These are phyloP conservation scores for Pristionchus pacificus DNA, from an alignment of 1,140 invertebrate species.

Conservation along the genomic window DNA sequence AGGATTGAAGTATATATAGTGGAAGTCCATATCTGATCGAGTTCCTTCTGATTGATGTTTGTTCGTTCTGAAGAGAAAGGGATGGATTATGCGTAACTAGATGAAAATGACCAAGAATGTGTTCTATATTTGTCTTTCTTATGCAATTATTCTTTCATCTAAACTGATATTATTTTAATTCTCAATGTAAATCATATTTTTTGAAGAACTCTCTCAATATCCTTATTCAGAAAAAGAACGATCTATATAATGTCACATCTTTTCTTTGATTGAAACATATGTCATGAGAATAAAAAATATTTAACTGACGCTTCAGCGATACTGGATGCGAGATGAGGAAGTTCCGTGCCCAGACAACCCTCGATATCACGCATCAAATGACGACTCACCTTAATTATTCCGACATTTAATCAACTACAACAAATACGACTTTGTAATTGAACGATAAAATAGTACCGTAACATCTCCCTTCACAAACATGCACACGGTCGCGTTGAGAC, in stretches of 20 bases:
- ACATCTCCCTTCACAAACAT: slow-evolving; percentile 36
- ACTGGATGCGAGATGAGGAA: slow-evolving; percentile 25
- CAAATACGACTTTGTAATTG: neutral
- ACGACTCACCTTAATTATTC: no score
- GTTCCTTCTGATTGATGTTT: neutral
- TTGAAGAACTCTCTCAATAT: no score
- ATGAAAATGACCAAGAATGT: no score
- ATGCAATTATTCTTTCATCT: no score
- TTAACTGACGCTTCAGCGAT: slow-evolving; percentile 32
- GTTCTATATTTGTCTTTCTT: no score
- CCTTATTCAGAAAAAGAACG: no score
- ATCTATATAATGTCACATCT: no score
- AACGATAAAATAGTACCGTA: neutral
- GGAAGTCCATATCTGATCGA: slow-evolving; percentile 24
- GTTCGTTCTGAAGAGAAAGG: no score
- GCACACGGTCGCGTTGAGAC: slow-evolving; percentile 37
- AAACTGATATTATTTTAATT: no score
- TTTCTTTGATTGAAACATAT: neutral
- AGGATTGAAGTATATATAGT: slow-evolving; percentile 42
- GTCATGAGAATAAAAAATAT: slow-evolving; percentile 4
- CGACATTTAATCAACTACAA: neutral
- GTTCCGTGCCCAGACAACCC: slow-evolving; percentile 33
- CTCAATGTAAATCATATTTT: no score
- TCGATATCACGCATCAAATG: slow-evolving; percentile 22
- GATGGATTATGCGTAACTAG: no score